These are phyloP conservation scores for Eupithecia pulchellata DNA, from an alignment of 2,888 invertebrate genomes.

Conservation along the genomic window DNA sequence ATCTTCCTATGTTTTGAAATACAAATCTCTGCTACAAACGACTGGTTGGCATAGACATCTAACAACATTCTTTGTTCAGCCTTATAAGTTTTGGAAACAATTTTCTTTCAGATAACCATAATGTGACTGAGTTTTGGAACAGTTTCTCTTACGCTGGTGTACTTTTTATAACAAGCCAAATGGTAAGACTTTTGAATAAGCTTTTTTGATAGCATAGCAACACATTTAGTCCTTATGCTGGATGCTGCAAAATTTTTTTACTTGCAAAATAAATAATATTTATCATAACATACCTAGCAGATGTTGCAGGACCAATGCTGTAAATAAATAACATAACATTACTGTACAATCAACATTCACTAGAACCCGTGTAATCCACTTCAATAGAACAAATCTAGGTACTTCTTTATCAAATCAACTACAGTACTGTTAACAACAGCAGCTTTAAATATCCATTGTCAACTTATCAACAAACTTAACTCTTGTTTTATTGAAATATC, in stretches of 20 bases:
- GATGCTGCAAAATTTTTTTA: not conserved
- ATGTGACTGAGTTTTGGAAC: conserved; percentile 28
- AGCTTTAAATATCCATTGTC: not conserved
- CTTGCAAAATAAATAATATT: not conserved
- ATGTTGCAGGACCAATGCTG: not conserved
- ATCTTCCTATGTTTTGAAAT: conserved; percentile 19
- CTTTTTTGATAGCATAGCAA: not conserved
- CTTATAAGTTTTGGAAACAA: conserved; percentile 32
- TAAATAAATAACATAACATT: not conserved
- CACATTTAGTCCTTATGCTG: not conserved
- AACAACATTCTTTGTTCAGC: conserved; percentile 28
- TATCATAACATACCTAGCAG: not conserved
- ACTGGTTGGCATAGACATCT: conserved; percentile 23
- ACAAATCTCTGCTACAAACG: conserved; percentile 9
- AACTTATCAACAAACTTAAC: not conserved
- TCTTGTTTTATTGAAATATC: not conserved
- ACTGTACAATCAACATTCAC: not conserved
- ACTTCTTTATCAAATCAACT: not conserved
- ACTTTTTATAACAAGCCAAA: conserved; percentile 49
- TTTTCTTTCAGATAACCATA: conserved; percentile 37
- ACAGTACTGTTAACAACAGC: not conserved
- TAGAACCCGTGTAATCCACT: not conserved
- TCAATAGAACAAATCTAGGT: not conserved
- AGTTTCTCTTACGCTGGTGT: conserved; percentile 21
- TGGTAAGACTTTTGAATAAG: conserved; percentile 46